A percentile compares a stretch with the other conserved stretches of the same genome.
These are phyloP conservation scores for Ichneumoninae sp. DNA, from an alignment of 2,888 invertebrate species.

Conservation along the genomic window DNA sequence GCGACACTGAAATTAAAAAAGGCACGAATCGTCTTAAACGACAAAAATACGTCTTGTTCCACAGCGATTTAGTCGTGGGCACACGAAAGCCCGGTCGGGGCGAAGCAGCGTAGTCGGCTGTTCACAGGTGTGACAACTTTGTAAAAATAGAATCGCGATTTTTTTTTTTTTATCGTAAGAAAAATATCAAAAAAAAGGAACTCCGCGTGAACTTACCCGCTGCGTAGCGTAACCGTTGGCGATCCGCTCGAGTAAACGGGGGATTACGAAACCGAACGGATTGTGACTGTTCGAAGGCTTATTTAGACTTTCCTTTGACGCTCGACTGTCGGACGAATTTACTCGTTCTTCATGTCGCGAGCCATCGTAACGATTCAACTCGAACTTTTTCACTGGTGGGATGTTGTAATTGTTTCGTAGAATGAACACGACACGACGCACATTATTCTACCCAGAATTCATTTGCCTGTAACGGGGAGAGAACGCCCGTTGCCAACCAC, in stretches of 20 bases:
- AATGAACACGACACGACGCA: constrained; percentile 67
- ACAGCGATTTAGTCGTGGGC: background rate
- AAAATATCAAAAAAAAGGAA: background rate
- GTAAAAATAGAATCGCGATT: constrained; percentile 31
- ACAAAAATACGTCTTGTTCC: background rate
- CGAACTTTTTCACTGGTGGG: constrained; percentile 9
- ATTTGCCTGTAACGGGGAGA: constrained; percentile 48
- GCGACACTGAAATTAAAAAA: constrained; percentile 15
- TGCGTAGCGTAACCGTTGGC: constrained; percentile 23
- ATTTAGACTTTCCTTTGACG: background rate
- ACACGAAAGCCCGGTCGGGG: background rate
- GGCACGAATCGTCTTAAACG: background rate
- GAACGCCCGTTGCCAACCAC: constrained; percentile 51
- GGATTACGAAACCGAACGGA: background rate
- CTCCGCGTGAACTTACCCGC: constrained; percentile 20
- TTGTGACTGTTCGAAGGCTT: background rate
- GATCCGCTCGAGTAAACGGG: background rate
- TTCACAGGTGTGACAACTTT: constrained; percentile 51
- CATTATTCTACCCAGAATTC: constrained; percentile 79
- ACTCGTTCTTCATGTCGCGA: background rate
- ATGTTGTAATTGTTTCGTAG: constrained; percentile 4
- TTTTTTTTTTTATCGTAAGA: background rate
- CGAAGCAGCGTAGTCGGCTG: constrained; percentile 40
- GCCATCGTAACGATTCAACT: background rate
- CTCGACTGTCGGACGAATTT: background rate